Evolutionary conservation across 2,888 invertebrate genomes (phyloP).

Genomic region (Carabus problematicus): DNA sequence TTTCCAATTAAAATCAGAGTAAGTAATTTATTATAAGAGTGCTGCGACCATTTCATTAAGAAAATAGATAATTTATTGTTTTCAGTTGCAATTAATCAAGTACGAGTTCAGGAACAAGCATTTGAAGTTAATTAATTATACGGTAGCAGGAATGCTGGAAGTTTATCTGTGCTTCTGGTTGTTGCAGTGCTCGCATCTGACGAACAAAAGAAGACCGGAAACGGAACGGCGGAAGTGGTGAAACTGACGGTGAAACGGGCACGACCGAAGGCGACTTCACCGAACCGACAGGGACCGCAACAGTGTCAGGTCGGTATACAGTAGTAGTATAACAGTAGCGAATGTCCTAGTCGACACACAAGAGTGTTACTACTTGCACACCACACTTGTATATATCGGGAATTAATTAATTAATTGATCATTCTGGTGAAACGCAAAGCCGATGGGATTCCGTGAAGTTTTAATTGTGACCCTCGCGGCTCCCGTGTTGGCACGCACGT

Average conservation of each 20-base stretch:
- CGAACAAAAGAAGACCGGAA: conserved; percentile 63
- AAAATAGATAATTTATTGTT: conserved; percentile 26
- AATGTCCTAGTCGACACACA: too few species aligned
- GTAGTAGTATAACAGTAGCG: not conserved
- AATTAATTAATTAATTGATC: conserved; percentile 35
- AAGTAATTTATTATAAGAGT: too few species aligned
- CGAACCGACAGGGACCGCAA: conserved; percentile 89
- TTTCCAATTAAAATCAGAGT: too few species aligned
- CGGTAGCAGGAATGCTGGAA: not conserved
- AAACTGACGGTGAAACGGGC: conserved; percentile 71
- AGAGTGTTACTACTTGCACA: too few species aligned
- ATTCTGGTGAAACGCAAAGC: conserved; percentile 21
- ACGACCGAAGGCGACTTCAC: conserved; percentile 86
- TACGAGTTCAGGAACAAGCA: conserved; percentile 26
- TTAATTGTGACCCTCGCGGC: conserved; percentile 31
- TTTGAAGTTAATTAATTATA: conserved; percentile 36
- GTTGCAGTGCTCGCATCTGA: conserved; percentile 57
- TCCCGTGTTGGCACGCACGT: conserved; percentile 4
- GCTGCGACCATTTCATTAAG: too few species aligned
- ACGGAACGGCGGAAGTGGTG: conserved; percentile 61
- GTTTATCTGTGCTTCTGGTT: conserved; percentile 41
- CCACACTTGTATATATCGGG: not conserved
- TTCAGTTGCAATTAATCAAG: conserved; percentile 36
- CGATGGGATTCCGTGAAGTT: conserved; percentile 25
- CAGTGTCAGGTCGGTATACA: conserved; percentile 80